phyloP scores from a whole-genome alignment of 2,888 invertebrate genomes.

The Silvanus unidentatus region DNA sequence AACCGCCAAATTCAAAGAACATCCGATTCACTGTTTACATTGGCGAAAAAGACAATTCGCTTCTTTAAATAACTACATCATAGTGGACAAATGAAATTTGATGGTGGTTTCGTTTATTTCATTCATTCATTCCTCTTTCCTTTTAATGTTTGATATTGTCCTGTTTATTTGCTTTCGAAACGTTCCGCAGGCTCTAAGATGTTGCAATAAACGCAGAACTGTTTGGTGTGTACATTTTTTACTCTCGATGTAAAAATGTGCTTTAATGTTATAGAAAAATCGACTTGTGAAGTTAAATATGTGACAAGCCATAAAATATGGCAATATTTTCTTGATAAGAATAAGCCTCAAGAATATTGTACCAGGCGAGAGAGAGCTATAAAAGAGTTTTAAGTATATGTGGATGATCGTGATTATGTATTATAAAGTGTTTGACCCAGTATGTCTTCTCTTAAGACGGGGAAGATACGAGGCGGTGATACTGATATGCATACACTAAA shows the following conservation, averaged over 20 bases:
- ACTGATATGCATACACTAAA: background rate
- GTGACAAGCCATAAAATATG: too few relatives aligned
- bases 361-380: conserved; percentile 20
- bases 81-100: background rate
- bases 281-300: too few relatives aligned
- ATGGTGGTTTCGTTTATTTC: too few relatives aligned
- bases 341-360: conserved; percentile 16
- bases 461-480: background rate
- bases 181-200: too few relatives aligned
- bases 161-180: too few relatives aligned
- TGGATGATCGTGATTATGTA: conserved; percentile 25
- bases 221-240: too few relatives aligned
- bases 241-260: background rate
- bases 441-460: conserved; percentile 20
- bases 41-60: conserved; percentile 18
- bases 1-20: conserved; percentile 22
- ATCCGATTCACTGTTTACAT: conserved; percentile 25
- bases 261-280: conserved; percentile 3
- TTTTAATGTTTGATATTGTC: too few relatives aligned
- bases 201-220: too few relatives aligned
- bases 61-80: conserved; percentile 19
- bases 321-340: conserved; percentile 23
- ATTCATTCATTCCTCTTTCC: too few relatives aligned
- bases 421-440: conserved; percentile 25
- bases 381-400: conserved; percentile 28